Evolutionary conservation across 2,888 invertebrate genomes (phyloP).

Genomic region (Limnephilus marmoratus): DNA sequence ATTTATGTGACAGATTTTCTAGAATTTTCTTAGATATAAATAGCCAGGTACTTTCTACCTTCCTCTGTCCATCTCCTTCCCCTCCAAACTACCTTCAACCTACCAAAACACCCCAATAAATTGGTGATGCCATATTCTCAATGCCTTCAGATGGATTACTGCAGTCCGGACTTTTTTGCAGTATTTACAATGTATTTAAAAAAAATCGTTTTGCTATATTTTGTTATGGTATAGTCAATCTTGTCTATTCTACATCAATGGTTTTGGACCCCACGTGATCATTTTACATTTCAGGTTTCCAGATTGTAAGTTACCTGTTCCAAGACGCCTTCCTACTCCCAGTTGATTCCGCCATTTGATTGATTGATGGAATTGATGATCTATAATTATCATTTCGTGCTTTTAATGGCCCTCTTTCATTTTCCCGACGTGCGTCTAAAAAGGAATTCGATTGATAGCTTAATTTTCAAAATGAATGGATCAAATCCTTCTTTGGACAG

Average conservation of each 20-base stretch:
- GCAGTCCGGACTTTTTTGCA: too few relatives aligned
- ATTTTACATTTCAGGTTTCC: not conserved
- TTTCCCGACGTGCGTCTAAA: slow-evolving; percentile 8
- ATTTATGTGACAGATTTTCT: too few relatives aligned
- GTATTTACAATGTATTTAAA: too few relatives aligned
- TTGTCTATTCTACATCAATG: not conserved
- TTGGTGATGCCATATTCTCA: too few relatives aligned
- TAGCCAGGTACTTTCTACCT: too few relatives aligned
- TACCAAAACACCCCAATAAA: too few relatives aligned
- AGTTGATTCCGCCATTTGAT: slow-evolving; percentile 6
- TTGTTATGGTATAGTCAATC: not conserved
- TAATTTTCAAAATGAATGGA: slow-evolving; percentile 33
- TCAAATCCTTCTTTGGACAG: slow-evolving; percentile 23
- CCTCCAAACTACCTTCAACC: too few relatives aligned
- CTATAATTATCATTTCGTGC: slow-evolving; percentile 31
- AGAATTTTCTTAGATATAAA: too few relatives aligned
- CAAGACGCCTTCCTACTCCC: not conserved
- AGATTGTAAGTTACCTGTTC: not conserved
- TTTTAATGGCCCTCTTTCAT: slow-evolving; percentile 21
- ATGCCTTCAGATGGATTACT: too few relatives aligned
- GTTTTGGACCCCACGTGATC: not conserved
- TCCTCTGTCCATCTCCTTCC: too few relatives aligned
- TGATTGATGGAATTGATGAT: slow-evolving; percentile 33
- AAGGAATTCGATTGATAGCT: slow-evolving; percentile 23
- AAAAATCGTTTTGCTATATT: not conserved